phyloP scores from a whole-genome alignment of 2,888 invertebrate species.

The Ormyrus labotus region DNA sequence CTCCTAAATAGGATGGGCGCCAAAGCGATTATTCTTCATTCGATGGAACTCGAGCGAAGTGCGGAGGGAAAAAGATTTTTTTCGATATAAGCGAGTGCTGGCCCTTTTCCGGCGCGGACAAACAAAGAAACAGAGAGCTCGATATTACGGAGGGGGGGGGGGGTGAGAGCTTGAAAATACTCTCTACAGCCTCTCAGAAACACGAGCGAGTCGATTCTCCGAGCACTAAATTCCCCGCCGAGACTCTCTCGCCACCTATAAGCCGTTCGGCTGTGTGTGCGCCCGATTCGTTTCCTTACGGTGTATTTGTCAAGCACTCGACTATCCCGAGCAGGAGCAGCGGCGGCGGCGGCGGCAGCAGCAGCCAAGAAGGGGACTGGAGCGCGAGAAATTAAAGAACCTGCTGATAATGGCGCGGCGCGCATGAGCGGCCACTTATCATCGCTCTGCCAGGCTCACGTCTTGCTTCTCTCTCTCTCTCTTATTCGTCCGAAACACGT shows the following conservation, averaged over 20 bases:
- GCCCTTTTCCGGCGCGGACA: no score
- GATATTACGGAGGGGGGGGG: no score
- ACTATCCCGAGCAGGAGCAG: constrained; percentile 32
- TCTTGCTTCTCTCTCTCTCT: neutral
- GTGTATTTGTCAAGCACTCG: constrained; percentile 69
- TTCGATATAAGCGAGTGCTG: no score
- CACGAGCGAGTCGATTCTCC: neutral
- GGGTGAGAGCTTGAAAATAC: neutral
- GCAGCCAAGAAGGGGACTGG: neutral
- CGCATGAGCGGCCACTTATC: constrained; percentile 52
- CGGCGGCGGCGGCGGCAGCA: neutral
- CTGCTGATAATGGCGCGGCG: constrained; percentile 59
- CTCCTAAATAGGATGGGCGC: no score
- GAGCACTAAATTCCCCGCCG: neutral
- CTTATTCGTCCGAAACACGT: neutral
- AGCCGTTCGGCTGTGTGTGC: neutral
- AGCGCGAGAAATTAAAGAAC: constrained; percentile 63
- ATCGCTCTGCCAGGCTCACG: constrained; percentile 59
- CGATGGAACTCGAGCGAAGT: no score
- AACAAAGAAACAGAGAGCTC: no score
- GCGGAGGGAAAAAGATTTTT: no score
- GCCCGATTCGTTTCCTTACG: constrained; percentile 42
- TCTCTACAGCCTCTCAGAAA: neutral
- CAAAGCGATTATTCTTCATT: no score
- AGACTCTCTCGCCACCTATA: constrained; percentile 12